phyloP scores from a whole-genome alignment of 2,888 invertebrate genomes.

The Orchesellides sinensis region DNA sequence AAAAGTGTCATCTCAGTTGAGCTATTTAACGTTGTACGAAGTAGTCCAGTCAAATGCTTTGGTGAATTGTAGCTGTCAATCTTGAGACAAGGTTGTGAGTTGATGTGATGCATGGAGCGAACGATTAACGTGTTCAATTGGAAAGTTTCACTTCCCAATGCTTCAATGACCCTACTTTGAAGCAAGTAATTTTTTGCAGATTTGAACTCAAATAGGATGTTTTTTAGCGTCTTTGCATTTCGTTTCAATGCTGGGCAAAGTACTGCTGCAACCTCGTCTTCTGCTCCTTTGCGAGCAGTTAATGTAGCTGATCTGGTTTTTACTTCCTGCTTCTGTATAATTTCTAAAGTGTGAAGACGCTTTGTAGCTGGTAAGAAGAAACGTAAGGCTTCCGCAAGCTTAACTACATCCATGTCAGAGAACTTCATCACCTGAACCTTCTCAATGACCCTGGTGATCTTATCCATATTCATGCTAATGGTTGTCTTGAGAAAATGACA shows the following conservation, averaged over 20 bases:
- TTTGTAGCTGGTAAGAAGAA: conserved; percentile 9
- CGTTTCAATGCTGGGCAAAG: neutral
- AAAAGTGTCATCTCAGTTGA: neutral
- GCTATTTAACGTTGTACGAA: neutral
- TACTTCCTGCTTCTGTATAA: neutral
- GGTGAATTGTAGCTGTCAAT: neutral
- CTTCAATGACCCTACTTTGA: neutral
- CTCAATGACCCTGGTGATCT: neutral
- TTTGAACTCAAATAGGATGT: neutral
- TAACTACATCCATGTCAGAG: neutral
- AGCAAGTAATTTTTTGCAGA: neutral
- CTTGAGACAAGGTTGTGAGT: neutral
- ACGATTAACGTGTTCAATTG: neutral
- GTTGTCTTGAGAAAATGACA: neutral
- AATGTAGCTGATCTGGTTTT: neutral
- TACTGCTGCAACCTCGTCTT: neutral
- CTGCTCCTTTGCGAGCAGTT: neutral
- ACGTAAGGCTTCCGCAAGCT: neutral
- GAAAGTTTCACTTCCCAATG: neutral
- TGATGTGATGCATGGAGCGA: neutral
- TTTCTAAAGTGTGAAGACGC: neutral
- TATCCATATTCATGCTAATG: conserved; percentile 9
- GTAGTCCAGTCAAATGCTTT: neutral
- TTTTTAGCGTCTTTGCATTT: neutral
- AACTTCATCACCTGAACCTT: neutral